Base-by-base conservation (phyloP, 2,113 vertebrate genomes). In the Seriola quinqueradiata region DNA sequence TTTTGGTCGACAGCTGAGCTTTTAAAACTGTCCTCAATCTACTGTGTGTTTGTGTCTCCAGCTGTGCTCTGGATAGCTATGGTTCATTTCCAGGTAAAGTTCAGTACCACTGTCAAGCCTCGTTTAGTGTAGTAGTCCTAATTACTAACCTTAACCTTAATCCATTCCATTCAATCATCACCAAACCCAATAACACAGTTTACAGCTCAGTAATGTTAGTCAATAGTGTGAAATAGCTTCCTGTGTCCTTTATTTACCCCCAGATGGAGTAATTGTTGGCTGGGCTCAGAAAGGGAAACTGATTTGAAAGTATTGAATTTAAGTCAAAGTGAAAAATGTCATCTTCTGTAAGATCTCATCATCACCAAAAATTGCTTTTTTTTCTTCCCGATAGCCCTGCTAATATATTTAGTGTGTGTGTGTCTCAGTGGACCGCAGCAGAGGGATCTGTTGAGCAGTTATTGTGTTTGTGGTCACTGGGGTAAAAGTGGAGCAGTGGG, bases 41-140 rank as follows among this genome's bases (percentile, higher is more conserved):
- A 36, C 79, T 91, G 83, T 95, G 84, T 94, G 84, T 93, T 88
- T 95, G 79, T 94, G 85, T 92, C 89, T 90, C 82, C 90, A 95
- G 95, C 92, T 90, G 89, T 92, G 90, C 93, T 94, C 83, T 93
- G 95, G 94, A 93, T 90, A 94, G 91, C 91, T 95, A 84, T 94
- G 93, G 89, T 82, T 95, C 93, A 73, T 84, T 88, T 86, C 72
- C 94, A 95, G 95, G 95, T 95, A 95, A 95, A 77, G 66, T 78
- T 70, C 66, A 90, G 86, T 34, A 46, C 57, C 63, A 13, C 72
- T 78, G 48, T 79, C 69, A 72, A 83, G 60, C 48, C 54, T 58
- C 13, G 79, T 65, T 48, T 86, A 81, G 75, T 66, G 50, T 84
- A 67, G 61, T 85, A 81, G 80, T 82, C 57, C 46, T 68, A 67